A percentile compares a stretch with the other conserved stretches of the same genome.
Conservation (phyloP, 2,113 vertebrate species). For the Tyto alba region DNA sequence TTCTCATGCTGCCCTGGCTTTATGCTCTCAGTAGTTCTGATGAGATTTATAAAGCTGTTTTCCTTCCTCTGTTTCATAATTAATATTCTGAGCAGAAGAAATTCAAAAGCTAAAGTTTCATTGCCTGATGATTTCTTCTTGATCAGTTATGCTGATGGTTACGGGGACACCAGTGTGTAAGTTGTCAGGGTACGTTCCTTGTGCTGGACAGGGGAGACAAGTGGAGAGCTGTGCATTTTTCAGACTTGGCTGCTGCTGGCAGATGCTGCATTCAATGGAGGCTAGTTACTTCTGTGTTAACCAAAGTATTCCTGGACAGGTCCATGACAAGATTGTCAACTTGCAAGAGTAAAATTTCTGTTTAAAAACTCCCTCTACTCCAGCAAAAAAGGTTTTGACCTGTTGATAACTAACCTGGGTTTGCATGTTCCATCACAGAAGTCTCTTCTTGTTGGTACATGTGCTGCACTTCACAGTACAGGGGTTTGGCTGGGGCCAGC, state of each 20-base stretch:
- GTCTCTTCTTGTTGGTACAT: not conserved
- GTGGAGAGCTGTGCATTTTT: not conserved
- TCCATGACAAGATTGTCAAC: not conserved
- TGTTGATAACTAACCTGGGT: not conserved
- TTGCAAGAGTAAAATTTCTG: not conserved
- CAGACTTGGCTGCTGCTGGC: not conserved
- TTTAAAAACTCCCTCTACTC: not conserved
- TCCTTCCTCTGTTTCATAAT: not conserved
- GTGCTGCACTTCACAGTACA: not conserved
- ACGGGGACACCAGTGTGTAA: fast-evolving
- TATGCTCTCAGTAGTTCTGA: not conserved
- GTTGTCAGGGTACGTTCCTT: not conserved
- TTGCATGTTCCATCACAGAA: not conserved
- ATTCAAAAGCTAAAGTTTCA: not conserved
- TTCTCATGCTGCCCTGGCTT: not conserved
- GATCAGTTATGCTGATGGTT: not conserved
- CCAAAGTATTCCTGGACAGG: not conserved
- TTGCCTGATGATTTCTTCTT: not conserved
- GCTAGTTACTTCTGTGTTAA: not conserved
- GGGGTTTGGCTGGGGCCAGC: not conserved
- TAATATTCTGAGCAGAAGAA: not conserved
- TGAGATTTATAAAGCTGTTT: not conserved
- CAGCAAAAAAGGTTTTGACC: not conserved
- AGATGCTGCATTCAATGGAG: not conserved
- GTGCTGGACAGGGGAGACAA: not conserved